phyloP scores from a whole-genome alignment of 2,797 vertebrate genomes.

The Gallinago nigripennis region DNA sequence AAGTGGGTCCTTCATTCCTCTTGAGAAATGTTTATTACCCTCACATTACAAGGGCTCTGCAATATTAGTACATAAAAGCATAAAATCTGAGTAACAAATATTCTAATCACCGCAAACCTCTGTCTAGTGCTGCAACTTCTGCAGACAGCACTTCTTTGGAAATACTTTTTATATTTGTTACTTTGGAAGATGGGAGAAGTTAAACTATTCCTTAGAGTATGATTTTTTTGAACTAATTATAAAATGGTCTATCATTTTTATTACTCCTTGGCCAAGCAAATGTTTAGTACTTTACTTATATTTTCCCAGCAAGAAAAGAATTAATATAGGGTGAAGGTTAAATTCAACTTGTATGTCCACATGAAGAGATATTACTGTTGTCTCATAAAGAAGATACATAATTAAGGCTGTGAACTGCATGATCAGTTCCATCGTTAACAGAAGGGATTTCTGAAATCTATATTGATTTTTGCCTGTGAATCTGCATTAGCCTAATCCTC shows the following conservation, averaged over 20 bases:
- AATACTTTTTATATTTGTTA: neutral
- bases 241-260: neutral
- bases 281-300: neutral
- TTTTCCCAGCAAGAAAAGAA: neutral
- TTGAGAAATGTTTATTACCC: neutral
- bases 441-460: conserved; percentile 17
- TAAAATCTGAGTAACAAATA: neutral
- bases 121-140: neutral
- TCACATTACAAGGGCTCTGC: neutral
- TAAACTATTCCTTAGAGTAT: neutral
- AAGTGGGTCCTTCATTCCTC: neutral
- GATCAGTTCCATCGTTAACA: conserved; percentile 37
- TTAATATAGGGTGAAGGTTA: conserved; percentile 9
- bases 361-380: conserved; percentile 20
- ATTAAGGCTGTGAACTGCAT: conserved; percentile 30
- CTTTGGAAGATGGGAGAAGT: neutral
- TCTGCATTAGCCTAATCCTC: conserved; percentile 58
- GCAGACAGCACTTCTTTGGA: neutral
- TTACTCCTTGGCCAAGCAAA: neutral
- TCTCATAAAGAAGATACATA: conserved; percentile 55
- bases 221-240: neutral
- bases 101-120: neutral
- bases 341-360: neutral
- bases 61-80: conserved; percentile 10
- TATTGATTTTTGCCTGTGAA: conserved; percentile 58